phyloP scores from a whole-genome alignment of 2,797 vertebrate species.

The Helarctos malayanus region DNA sequence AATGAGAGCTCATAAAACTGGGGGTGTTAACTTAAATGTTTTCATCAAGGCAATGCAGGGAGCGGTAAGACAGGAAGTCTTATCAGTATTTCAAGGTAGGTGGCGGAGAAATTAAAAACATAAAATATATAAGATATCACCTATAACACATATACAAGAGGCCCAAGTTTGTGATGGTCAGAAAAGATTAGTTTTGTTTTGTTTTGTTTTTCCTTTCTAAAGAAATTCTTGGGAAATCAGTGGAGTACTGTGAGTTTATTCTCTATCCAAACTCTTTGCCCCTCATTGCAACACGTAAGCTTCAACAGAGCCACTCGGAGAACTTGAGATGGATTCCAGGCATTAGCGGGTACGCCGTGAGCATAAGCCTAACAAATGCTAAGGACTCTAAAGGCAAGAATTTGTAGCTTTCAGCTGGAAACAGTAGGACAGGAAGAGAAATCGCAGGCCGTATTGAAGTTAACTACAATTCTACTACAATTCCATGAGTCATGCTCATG shows the following conservation, averaged over 20 bases:
- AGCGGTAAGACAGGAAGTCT: neutral
- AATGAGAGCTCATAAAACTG: neutral
- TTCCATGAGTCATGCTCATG: neutral
- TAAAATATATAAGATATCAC: neutral
- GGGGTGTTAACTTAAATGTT: neutral
- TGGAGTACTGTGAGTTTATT: neutral
- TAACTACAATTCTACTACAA: neutral
- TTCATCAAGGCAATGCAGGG: neutral
- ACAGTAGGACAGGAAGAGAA: neutral
- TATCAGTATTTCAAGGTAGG: neutral
- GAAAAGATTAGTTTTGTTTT: neutral
- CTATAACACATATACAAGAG: neutral
- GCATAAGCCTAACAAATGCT: neutral
- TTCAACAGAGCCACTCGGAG: neutral
- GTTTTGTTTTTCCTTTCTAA: neutral
- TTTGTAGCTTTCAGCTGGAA: neutral
- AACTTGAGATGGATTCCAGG: neutral
- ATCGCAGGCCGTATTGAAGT: neutral
- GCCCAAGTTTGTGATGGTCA: neutral
- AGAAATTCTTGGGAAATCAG: neutral
- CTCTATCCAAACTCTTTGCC: neutral
- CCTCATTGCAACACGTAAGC: neutral
- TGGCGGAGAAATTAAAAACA: neutral
- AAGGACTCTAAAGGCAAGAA: neutral
- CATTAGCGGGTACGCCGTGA: neutral